phyloP scores from a whole-genome alignment of 2,797 vertebrate species.

The Miichthys miiuy region DNA sequence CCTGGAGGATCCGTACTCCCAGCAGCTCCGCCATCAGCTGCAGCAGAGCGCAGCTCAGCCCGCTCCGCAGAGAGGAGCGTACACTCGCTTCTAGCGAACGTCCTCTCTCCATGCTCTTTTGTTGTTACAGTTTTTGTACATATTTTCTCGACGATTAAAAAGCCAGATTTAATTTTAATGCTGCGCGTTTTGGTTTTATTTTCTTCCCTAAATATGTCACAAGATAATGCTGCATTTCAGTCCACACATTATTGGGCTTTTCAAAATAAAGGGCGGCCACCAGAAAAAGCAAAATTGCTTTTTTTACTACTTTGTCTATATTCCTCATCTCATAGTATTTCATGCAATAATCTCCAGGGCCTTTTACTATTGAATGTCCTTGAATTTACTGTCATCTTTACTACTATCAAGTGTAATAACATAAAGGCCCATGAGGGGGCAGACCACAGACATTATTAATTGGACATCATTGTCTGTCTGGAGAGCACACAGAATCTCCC shows the following conservation, averaged over 20 bases:
- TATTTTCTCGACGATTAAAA: slow-evolving; percentile 71
- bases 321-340: slow-evolving; percentile 21
- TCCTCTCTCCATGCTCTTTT: too few relatives aligned
- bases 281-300: not conserved
- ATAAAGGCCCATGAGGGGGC: slow-evolving; percentile 61
- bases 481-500: slow-evolving; percentile 2
- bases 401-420: slow-evolving; percentile 22
- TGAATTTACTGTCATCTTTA: slow-evolving; percentile 24
- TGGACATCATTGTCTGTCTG: slow-evolving; percentile 8
- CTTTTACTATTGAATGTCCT: slow-evolving; percentile 27
- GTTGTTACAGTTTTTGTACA: slow-evolving; percentile 37
- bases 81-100: slow-evolving; percentile 86
- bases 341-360: slow-evolving; percentile 14
- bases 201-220: not conserved
- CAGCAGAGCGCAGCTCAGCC: slow-evolving; percentile 87
- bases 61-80: slow-evolving; percentile 87
- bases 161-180: slow-evolving; percentile 14
- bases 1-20: slow-evolving; percentile 96
- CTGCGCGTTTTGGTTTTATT: not conserved
- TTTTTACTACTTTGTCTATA: slow-evolving; percentile 1
- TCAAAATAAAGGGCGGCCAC: not conserved
- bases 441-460: slow-evolving; percentile 39
- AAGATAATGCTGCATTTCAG: not conserved
- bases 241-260: not conserved
- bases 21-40: slow-evolving; percentile 94